Conservation (phyloP, 92 coral and sea anemone species). For the Palythoa heliodiscus region DNA sequence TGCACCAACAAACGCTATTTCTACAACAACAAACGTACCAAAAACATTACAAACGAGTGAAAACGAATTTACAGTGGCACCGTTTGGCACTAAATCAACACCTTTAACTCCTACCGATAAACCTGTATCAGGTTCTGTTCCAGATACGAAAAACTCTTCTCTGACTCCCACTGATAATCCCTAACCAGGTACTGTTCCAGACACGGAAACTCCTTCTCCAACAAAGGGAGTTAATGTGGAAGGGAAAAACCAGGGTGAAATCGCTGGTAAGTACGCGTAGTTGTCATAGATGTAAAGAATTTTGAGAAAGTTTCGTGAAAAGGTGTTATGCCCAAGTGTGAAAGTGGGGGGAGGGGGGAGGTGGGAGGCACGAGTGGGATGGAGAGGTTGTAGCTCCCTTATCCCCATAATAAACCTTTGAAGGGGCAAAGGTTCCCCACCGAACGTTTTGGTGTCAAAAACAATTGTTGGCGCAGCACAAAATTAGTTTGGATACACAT, state of each 20-base stretch:
- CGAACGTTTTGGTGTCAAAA: too few species aligned
- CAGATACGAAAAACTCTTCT: not conserved
- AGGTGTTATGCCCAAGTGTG: too few species aligned
- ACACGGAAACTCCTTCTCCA: not conserved
- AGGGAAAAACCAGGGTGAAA: not conserved
- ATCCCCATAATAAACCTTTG: too few species aligned
- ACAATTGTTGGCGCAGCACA: too few species aligned
- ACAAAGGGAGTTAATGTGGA: not conserved
- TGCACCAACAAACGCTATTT: not conserved
- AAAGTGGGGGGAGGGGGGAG: too few species aligned
- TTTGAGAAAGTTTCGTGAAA: too few species aligned
- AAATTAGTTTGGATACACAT: too few species aligned
- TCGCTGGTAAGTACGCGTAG: not conserved
- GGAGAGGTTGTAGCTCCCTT: too few species aligned
- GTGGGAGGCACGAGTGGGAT: too few species aligned
- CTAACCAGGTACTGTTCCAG: too few species aligned
- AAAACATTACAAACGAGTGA: not conserved
- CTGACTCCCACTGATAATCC: not conserved
- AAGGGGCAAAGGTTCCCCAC: too few species aligned
- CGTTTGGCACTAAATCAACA: constrained; percentile 15
- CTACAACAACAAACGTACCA: not conserved
- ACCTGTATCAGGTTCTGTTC: not conserved
- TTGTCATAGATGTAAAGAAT: not conserved
- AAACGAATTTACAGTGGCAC: not conserved
- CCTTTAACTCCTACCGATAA: not conserved